Conservation (phyloP, 2,797 vertebrate genomes). For the Halcyon chelicuti region DNA sequence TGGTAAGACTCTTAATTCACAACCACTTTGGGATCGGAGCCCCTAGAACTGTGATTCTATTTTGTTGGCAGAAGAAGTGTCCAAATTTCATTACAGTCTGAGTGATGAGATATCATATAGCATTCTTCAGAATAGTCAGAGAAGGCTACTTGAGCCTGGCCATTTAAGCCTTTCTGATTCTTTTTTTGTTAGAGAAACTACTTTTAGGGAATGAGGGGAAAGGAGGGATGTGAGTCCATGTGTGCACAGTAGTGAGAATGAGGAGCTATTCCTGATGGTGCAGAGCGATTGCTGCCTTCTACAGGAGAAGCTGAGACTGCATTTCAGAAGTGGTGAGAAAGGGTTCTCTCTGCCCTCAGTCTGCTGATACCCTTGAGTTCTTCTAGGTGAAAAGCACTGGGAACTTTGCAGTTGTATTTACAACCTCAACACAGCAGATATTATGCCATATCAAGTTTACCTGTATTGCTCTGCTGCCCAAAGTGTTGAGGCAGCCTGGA, state of each 20-base stretch:
- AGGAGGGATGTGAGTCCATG: not conserved
- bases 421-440: not conserved
- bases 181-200: not conserved
- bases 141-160: not conserved
- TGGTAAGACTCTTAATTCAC: not conserved
- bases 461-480: not conserved
- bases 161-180: not conserved
- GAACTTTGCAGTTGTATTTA: not conserved
- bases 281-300: not conserved
- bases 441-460: not conserved
- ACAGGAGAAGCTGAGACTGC: not conserved
- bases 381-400: not conserved
- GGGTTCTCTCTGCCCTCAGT: not conserved
- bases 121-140: not conserved
- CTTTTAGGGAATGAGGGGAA: not conserved
- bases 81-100: not conserved
- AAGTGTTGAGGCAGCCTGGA: not conserved
- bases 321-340: not conserved
- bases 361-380: not conserved
- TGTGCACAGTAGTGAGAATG: not conserved
- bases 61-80: not conserved
- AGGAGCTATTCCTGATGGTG: not conserved
- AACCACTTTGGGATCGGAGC: not conserved
- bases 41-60: not conserved
- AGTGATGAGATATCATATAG: not conserved